Evolutionary conservation across 2,113 vertebrate species (phyloP), one percentile per base, ranked within the genome.

Genomic region (Oostethus manadensis): DNA sequence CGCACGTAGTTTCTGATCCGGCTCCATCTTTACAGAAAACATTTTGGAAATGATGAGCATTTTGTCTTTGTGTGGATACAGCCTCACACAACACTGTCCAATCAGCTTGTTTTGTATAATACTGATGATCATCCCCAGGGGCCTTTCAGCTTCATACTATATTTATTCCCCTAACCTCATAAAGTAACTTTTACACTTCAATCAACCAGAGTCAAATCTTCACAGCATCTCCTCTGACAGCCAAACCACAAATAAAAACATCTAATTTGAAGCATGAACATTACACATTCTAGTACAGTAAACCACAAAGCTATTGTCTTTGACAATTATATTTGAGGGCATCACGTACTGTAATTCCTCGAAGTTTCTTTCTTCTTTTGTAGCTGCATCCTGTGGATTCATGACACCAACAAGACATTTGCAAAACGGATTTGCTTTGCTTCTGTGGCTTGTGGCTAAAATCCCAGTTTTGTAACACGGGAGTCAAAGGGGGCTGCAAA

Each of bases 21-120:
- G n/a, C n/a, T n/a, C n/a, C n/a, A n/a, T n/a, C n/a, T n/a, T n/a
- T n/a, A n/a, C n/a, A n/a, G n/a, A n/a, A n/a, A n/a, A n/a, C n/a
- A n/a, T n/a, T n/a, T n/a, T n/a, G n/a, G n/a, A n/a, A n/a, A n/a
- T n/a, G n/a, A n/a, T n/a, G n/a, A n/a, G n/a, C n/a, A n/a, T n/a
- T n/a, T n/a, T n/a, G n/a, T n/a, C n/a, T 64, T 74, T 77, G 80
- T 88, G 86, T 74, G 84, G 86, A 84, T 85, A 80, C 57, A n/a
- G n/a, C 58, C 63, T 70, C 62, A 61, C 62, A 64, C 64, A 78
- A 72, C 70, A 67, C 65, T 77, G 69, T 77, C 73, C 83, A 89
- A 90, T 90, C 88, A 89, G 71, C 68, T 77, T 71, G 66, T 64
- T 76, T 82, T 84, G 71, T 83, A 73, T 78, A 15, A 42, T 21